Base-by-base conservation (phyloP, 2,797 vertebrate species). In the Sciurus vulgaris region DNA sequence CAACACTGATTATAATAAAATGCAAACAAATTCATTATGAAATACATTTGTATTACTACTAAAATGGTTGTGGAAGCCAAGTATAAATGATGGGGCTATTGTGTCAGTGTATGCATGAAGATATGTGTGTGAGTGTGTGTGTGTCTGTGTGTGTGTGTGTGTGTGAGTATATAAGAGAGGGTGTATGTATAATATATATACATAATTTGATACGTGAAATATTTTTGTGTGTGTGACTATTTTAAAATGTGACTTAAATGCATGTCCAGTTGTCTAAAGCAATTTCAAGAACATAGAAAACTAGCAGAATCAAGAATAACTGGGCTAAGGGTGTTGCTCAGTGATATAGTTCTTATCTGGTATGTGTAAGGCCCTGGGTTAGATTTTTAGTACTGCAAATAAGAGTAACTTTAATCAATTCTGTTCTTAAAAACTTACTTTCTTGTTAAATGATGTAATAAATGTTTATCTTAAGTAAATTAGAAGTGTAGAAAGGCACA, bases 1-100 rank as follows among this genome's bases (percentile, higher is more conserved):
- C 54, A 88, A 51, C 44, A 76, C 63, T 87, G 38, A 28, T 26
- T 47, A 59, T n/a, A 47, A 86, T 51, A 87, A 79, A 79, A 61
- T 87, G 20, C 28, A 74, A 87, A 74, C 11, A 87, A 74, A 72
- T 41, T 15, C n/a, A 61, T 59, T 41, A 59, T 56, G 20, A 74
- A 20, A 74, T 47, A 12, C 2, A 87, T 87, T 74, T 87, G 22
- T 30, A 47, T 47, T 74, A 61, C 49, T 74, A 61, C 4, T 61
- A 47, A 74, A n/a, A 49, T 33, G 47, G 10, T 28, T 38, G 18
- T 74, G 30, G 11, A 82, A 72, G 33, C 9, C 12, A n/a, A 51
- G n/a, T 51, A 59, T 74, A 83, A 59, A 70, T 18, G 28, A 20
- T 33, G n/a, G 5, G 41, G 30, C 61, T 63, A 56, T 35, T 8